Evolutionary conservation across 1,140 invertebrate genomes (phyloP).

Genomic region (Drosophila repleta): DNA sequence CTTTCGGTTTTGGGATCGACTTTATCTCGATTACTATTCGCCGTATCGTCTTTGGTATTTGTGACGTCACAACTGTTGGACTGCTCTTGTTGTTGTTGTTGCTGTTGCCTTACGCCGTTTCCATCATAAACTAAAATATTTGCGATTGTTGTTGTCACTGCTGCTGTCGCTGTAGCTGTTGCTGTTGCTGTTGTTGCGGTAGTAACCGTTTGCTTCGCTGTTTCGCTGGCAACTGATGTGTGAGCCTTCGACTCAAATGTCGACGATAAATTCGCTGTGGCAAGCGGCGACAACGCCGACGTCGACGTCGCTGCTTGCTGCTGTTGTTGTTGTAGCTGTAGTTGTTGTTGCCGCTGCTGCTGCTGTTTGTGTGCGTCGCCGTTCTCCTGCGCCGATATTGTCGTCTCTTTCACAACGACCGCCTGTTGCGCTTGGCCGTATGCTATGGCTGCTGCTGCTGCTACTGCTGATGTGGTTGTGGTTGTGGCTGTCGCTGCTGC

Average conservation of each 20-base stretch:
- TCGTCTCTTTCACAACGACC: constrained; percentile 55
- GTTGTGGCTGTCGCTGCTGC: not conserved
- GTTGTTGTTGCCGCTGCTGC: constrained; percentile 7
- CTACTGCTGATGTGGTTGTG: not conserved
- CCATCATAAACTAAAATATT: constrained; percentile 32
- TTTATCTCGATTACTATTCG: constrained; percentile 40
- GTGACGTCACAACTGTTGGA: constrained; percentile 38
- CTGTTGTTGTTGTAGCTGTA: not conserved
- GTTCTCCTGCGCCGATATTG: constrained; percentile 47
- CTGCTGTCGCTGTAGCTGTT: constrained; percentile 20
- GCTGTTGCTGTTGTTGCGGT: constrained; percentile 40
- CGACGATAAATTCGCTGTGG: constrained; percentile 75
- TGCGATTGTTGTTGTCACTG: constrained; percentile 24
- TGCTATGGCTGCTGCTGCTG: constrained; percentile 2
- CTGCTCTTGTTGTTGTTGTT: constrained; percentile 19
- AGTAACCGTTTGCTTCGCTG: constrained; percentile 76
- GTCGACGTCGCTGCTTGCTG: constrained; percentile 38
- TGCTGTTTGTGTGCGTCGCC: constrained; percentile 28
- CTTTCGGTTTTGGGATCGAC: constrained; percentile 32
- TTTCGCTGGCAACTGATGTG: constrained; percentile 80
- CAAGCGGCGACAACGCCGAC: constrained; percentile 40
- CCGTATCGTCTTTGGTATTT: constrained; percentile 26
- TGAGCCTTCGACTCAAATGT: constrained; percentile 77
- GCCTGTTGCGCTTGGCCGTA: constrained; percentile 37
- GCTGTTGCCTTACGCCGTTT: constrained; percentile 24